Evolutionary conservation across 1,140 invertebrate genomes (phyloP), one percentile per base, ranked within the genome.

Genomic region (Papilio helenus): DNA sequence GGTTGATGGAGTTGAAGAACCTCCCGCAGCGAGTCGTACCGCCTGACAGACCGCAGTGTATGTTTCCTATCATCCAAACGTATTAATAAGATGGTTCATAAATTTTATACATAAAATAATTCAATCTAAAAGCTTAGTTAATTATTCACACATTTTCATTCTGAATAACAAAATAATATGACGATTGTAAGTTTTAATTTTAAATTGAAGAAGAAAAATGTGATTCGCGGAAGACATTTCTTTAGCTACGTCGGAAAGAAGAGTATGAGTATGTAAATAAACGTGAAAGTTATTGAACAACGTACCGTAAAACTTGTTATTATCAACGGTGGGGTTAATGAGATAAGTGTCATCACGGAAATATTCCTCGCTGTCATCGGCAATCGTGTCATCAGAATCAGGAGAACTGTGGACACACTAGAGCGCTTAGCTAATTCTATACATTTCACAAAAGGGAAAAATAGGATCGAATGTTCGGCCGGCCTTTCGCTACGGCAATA

Each of bases 291-390:
- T 46, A 1, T 46, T 12, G 1, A 12, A 49, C 34, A 49, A 80
- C 89, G 88, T 95, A 86, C 98, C 97, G 88, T 98, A 98, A 92
- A 98, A 98, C 90, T 98, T 97, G 85, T 98, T 97, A 85, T 97
- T 97, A 90, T 98, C 97, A 14, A 96, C 97, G 79, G 97, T 95
- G 90, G 98, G 97, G 34, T 97, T 97, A n/a, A 98, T 97, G 34
- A 98, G 95, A 90, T 97, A 98, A 85, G 98, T 97, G 90, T 98
- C 97, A 85, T 98, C 97, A 58, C 97, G 95, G 79, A 96, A 96
- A 83, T 96, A 97, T 34, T 97, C 97, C 80, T 98, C 97, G 18
- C 95, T 96, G 72, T 97, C 97, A 85, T 97, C 97, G 1, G 97
- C 97, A 84, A 97, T 96, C 12, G 97, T 97, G 89, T 98, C 97